These are phyloP conservation scores for Synanthedon formicaeformis DNA, from an alignment of 2,888 invertebrate species.

Conservation along the genomic window DNA sequence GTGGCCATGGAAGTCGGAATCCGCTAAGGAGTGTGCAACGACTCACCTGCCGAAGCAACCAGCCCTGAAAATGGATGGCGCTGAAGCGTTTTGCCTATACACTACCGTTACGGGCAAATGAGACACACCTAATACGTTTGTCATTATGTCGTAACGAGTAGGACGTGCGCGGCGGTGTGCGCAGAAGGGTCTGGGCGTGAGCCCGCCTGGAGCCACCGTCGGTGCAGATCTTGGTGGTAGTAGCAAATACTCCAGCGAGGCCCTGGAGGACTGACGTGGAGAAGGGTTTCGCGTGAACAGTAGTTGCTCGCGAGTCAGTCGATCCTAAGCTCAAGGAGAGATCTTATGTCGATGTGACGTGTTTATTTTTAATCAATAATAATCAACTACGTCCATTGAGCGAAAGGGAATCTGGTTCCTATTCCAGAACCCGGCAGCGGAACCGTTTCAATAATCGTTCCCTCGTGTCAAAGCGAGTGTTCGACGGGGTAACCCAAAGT, in stretches of 20 bases:
- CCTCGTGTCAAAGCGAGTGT: background rate
- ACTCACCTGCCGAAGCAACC: conserved; percentile 70
- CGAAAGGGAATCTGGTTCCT: background rate
- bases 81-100: background rate
- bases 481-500: background rate
- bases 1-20: conserved; percentile 82
- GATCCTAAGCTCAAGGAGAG: background rate
- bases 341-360: background rate
- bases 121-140: conserved; percentile 4
- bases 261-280: background rate
- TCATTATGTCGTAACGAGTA: conserved; percentile 73
- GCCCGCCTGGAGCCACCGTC: background rate
- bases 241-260: conserved; percentile 1
- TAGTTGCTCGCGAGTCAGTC: background rate
- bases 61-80: background rate
- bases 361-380: background rate
- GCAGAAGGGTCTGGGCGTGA: background rate
- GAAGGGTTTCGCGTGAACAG: background rate
- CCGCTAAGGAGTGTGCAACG: conserved; percentile 71
- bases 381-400: background rate
- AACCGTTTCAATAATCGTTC: background rate
- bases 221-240: conserved; percentile 1
- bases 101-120: background rate
- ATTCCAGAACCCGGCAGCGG: background rate
- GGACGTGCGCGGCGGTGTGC: conserved; percentile 22